phyloP scores from a whole-genome alignment of 2,888 invertebrate genomes.

The Andrena haemorrhoa region DNA sequence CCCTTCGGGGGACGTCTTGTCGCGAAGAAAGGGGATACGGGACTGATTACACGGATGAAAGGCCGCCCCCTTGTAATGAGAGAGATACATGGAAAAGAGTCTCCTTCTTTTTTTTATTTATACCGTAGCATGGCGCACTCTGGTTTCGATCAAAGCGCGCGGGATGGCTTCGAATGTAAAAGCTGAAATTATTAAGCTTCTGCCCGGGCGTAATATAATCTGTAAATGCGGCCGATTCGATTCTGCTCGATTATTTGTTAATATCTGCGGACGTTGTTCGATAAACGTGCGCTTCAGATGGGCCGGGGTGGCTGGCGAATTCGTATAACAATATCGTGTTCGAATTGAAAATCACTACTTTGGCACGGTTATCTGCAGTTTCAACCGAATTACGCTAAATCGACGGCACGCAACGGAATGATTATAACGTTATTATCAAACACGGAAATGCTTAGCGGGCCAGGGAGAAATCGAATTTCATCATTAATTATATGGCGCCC shows the following conservation, averaged over 20 bases:
- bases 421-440: conserved; percentile 61
- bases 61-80: conserved; percentile 33
- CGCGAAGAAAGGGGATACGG: conserved; percentile 37
- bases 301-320: not conserved
- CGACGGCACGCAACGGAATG: conserved; percentile 44
- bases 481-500: conserved; percentile 56
- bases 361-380: conserved; percentile 45
- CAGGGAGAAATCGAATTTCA: conserved; percentile 29
- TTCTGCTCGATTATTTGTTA: conserved; percentile 33
- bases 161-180: not conserved
- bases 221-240: conserved; percentile 40
- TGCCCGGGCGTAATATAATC: conserved; percentile 23
- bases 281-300: not conserved
- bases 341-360: conserved; percentile 47
- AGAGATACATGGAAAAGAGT: conserved; percentile 20
- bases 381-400: conserved; percentile 62
- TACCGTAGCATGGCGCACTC: no score
- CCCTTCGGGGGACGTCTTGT: conserved; percentile 27
- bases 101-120: no score
- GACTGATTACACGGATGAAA: conserved; percentile 28
- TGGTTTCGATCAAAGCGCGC: not conserved
- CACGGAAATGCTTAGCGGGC: conserved; percentile 55
- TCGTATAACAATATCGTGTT: conserved; percentile 36
- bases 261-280: conserved; percentile 25
- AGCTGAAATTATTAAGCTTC: conserved; percentile 12